These are phyloP conservation scores for Allacma fusca DNA, from an alignment of 2,888 invertebrate species.

Conservation along the genomic window DNA sequence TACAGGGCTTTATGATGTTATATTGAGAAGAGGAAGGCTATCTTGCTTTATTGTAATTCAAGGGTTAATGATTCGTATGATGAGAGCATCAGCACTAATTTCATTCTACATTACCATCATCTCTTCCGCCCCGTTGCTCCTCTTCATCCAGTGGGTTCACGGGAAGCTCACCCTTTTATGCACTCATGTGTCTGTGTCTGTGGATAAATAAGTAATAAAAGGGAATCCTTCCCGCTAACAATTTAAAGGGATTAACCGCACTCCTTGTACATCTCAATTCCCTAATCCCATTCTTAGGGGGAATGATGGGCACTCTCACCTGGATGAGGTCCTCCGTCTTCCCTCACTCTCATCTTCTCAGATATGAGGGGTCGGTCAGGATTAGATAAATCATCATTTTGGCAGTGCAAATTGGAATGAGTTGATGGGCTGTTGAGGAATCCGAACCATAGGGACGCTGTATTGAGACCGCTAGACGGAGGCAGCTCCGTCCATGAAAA, in stretches of 20 bases:
- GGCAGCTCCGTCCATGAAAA: too few species aligned
- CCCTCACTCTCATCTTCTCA: too few species aligned
- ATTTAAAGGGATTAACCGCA: slow-evolving; percentile 31
- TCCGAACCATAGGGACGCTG: too few species aligned
- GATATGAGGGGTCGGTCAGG: too few species aligned
- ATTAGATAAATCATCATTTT: too few species aligned
- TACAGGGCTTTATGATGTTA: too few species aligned
- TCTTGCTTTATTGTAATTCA: too few species aligned
- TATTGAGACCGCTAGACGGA: too few species aligned
- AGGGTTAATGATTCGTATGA: slow-evolving; percentile 31
- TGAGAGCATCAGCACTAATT: slow-evolving; percentile 39
- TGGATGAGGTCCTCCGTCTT: background rate
- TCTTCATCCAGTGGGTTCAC: background rate
- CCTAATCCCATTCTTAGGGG: background rate
- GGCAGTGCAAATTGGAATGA: too few species aligned
- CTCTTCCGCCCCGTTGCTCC: slow-evolving; percentile 22
- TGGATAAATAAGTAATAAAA: background rate
- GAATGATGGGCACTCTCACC: background rate
- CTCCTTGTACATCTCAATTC: background rate
- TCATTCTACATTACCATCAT: slow-evolving; percentile 38
- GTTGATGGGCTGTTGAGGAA: too few species aligned
- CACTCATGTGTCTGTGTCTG: background rate
- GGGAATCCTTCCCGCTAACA: background rate
- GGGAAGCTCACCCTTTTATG: background rate
- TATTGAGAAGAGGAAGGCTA: too few species aligned